Evolutionary conservation across 1,140 invertebrate species (phyloP).

Genomic region (Magallana gigas): DNA sequence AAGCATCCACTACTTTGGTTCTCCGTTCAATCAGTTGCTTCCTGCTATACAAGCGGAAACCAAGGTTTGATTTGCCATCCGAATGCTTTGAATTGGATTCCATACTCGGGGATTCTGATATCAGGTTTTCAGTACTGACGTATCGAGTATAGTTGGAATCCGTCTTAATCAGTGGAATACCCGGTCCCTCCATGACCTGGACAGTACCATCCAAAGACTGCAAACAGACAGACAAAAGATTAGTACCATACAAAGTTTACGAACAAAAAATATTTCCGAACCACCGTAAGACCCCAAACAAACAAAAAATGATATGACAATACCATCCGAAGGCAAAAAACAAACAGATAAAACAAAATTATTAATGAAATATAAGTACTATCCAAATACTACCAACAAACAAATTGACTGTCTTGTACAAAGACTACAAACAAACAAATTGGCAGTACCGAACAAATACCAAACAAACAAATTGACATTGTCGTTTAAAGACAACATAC

Average conservation of each 20-base stretch:
- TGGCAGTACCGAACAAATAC: no score
- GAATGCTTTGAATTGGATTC: slow-evolving; percentile 56
- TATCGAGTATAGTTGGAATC: slow-evolving; percentile 66
- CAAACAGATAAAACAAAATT: neutral
- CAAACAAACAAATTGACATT: no score
- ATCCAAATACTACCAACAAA: neutral
- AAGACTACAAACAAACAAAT: no score
- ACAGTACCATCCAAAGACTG: slow-evolving; percentile 7
- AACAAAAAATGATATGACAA: no score
- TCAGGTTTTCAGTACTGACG: slow-evolving; percentile 67
- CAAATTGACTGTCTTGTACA: no score
- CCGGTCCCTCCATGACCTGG: slow-evolving; percentile 62
- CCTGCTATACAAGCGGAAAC: slow-evolving; percentile 67
- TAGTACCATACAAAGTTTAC: neutral
- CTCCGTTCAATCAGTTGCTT: slow-evolving; percentile 68
- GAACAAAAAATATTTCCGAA: no score
- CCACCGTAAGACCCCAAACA: no score
- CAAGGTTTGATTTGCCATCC: slow-evolving; percentile 63
- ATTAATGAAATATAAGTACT: neutral
- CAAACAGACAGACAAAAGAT: neutral
- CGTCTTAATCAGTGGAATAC: slow-evolving; percentile 60
- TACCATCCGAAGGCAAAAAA: no score
- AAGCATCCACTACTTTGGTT: slow-evolving; percentile 68
- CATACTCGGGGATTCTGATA: slow-evolving; percentile 56
- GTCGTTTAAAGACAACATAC: no score